These are phyloP conservation scores for Colistium nudipinnis DNA, from an alignment of 2,113 vertebrate species.

Conservation along the genomic window DNA sequence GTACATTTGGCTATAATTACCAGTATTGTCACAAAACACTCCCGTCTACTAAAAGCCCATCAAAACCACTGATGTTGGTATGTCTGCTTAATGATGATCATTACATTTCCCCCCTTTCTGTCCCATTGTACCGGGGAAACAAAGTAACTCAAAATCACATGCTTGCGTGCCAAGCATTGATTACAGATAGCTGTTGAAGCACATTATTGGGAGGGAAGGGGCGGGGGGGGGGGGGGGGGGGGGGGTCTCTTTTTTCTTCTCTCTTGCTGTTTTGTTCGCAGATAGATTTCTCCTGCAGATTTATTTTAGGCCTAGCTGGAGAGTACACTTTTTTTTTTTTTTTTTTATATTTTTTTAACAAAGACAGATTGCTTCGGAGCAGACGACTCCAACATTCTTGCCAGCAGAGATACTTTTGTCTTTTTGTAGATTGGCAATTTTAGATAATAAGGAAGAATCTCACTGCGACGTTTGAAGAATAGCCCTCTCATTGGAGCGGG, in stretches of 20 bases:
- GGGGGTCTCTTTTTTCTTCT: conserved; percentile 2
- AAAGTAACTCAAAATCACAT: conserved; percentile 76
- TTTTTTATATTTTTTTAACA: too few relatives aligned
- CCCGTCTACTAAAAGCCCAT: conserved; percentile 63
- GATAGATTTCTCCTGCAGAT: conserved; percentile 48
- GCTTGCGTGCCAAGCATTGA: conserved; percentile 73
- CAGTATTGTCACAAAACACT: conserved; percentile 73
- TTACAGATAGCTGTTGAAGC: conserved; percentile 68
- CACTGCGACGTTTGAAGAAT: conserved; percentile 51
- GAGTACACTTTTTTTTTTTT: conserved; percentile 51
- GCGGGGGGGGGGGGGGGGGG: conserved; percentile 1
- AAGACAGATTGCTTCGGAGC: conserved; percentile 32
- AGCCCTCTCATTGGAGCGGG: conserved; percentile 49
- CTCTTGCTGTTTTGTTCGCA: conserved; percentile 55
- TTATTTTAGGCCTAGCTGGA: conserved; percentile 46
- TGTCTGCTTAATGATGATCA: conserved; percentile 75
- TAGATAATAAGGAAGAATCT: conserved; percentile 41
- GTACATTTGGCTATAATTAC: conserved; percentile 76
- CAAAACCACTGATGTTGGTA: conserved; percentile 66
- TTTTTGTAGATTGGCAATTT: conserved; percentile 56
- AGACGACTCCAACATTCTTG: conserved; percentile 30
- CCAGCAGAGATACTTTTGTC: conserved; percentile 28
- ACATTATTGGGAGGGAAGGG: conserved; percentile 41
- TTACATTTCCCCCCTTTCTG: conserved; percentile 55
- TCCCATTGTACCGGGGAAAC: conserved; percentile 60